These are phyloP conservation scores for Dipodomys stephensi DNA, from an alignment of 2,113 vertebrate species.

Conservation along the genomic window DNA sequence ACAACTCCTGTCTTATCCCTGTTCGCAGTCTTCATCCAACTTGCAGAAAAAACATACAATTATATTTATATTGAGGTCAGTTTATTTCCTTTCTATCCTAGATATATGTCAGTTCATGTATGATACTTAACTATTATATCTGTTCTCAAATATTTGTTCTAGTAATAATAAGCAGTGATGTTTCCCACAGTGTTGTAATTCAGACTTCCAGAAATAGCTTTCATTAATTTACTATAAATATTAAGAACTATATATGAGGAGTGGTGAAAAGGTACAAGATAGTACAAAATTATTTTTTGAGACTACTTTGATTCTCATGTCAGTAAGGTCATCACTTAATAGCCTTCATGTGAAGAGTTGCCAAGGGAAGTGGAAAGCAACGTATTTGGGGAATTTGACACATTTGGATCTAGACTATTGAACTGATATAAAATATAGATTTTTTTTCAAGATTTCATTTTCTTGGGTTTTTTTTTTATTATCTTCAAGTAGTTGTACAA, in stretches of 20 bases:
- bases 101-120: background rate
- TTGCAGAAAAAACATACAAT: conserved; percentile 93
- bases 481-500: too few species aligned
- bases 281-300: background rate
- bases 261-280: background rate
- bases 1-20: conserved; percentile 93
- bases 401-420: background rate
- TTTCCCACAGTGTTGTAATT: conserved; percentile 12
- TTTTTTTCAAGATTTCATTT: conserved; percentile 41
- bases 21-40: conserved; percentile 94
- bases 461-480: background rate
- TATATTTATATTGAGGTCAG: conserved; percentile 96
- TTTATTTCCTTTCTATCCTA: conserved; percentile 36
- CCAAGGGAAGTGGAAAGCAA: background rate
- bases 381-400: conserved; percentile 26
- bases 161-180: background rate
- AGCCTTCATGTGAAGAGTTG: background rate
- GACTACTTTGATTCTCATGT: conserved; percentile 1
- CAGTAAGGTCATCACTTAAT: background rate
- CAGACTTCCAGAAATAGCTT: conserved; percentile 35
- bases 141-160: conserved; percentile 38
- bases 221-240: conserved; percentile 46
- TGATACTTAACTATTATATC: background rate
- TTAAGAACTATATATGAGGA: conserved; percentile 36
- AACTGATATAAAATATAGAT: background rate